Evolutionary conservation across 1,140 invertebrate genomes (phyloP), one percentile per base, ranked within the genome.

Genomic region (Drosophila nannoptera): DNA sequence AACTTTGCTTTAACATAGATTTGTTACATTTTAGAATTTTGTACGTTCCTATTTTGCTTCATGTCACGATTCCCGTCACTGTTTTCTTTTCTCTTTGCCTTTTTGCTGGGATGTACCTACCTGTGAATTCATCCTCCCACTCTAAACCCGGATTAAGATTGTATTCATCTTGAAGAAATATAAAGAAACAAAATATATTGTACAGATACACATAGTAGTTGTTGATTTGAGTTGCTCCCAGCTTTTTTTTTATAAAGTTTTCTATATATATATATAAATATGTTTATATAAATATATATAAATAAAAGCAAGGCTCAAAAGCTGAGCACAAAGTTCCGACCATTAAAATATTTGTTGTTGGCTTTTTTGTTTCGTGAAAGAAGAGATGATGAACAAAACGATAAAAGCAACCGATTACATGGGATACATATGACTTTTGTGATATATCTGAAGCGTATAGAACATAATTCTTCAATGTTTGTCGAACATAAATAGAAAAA

Each of bases 121-220:
- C 96, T 97, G 96, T 96, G 92, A 98, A 98, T 93, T 99, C 97
- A 96, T 98, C 97, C 94, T 99, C 97, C 97, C 97, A 99, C 93
- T 99, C 97, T 97, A 98, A 97, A 95, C 96, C 96, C 93, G 96
- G 96, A 94, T 97, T 97, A 94, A 97, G 95, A 96, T 97, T 97
- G 96, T 97, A 97, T 93, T 97, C 96, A 94, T 97, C 96, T 97
- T 96, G 94, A 94, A 91, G 94, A 92, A 87, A 86, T 86, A 86
- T 87, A 86, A 87, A 86, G 77, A 93, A 93, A 93, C 93, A 94
- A 93, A 93, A 93, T 92, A 92, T 77, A 82, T 88, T 86, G 63
- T 83, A 84, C 78, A 81, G 70, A 77, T 72, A 48, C 75, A 84
- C 29, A 32, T 12, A 80, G 82, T 69, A 75, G 55, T 78, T 70